These are phyloP conservation scores for Acronicta leporina DNA, from an alignment of 2,888 invertebrate genomes.

Conservation along the genomic window DNA sequence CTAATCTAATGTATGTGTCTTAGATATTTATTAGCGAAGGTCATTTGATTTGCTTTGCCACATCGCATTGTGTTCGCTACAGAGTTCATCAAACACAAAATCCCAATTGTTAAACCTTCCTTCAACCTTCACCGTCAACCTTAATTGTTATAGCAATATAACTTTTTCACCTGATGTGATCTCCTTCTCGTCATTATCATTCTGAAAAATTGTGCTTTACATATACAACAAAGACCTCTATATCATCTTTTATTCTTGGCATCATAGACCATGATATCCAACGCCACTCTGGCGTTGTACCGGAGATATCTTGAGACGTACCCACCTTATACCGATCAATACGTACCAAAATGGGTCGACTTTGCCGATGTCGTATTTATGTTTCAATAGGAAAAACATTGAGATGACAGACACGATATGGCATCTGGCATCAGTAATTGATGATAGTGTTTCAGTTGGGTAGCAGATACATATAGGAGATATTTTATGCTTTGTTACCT, in stretches of 20 bases:
- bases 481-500: too few relatives aligned
- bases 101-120: too few relatives aligned
- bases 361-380: slow-evolving; percentile 20
- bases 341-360: slow-evolving; percentile 19
- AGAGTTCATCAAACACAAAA: too few relatives aligned
- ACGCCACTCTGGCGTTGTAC: not conserved
- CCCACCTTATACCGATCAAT: slow-evolving; percentile 36
- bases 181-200: not conserved
- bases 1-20: too few relatives aligned
- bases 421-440: not conserved
- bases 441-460: not conserved
- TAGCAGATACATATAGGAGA: too few relatives aligned
- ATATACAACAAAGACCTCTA: not conserved
- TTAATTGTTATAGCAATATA: not conserved
- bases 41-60: too few relatives aligned
- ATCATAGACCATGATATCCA: slow-evolving; percentile 13
- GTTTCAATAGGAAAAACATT: slow-evolving; percentile 2
- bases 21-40: too few relatives aligned
- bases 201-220: not conserved
- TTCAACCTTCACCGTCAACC: not conserved
- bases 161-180: not conserved
- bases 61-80: too few relatives aligned
- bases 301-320: slow-evolving; percentile 36
- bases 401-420: not conserved
- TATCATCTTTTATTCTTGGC: slow-evolving; percentile 8